Evolutionary conservation across 2,113 vertebrate genomes (phyloP), one percentile per base, ranked within the genome.

Genomic region (Scalopus aquaticus): DNA sequence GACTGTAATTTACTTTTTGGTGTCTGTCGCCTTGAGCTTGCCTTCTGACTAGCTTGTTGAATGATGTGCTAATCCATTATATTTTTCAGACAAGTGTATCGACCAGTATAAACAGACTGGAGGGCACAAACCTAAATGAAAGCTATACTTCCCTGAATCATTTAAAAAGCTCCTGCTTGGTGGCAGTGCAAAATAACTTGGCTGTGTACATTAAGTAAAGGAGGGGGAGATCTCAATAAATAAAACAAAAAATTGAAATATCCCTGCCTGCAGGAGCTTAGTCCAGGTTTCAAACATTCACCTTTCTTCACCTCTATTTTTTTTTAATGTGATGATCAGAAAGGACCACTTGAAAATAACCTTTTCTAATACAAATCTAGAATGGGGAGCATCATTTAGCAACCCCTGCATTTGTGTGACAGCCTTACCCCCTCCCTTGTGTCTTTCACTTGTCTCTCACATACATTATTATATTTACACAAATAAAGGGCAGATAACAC

Each of bases 31-130:
- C 99, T 98, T 98, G 98, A 99, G 99, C 98, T 98, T 99, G 98
- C 98, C 99, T 99, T 98, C 97, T 98, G 98, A 98, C 98, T 98
- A 98, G 98, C 98, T 98, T 98, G 98, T 98, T 99, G 99, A 99
- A 99, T 99, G 99, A 99, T 99, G 99, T 99, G 98, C 99, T 99
- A 99, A 99, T 99, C 99, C 99, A 99, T 99, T 99, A 99, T 99
- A 99, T 99, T 99, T 99, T 99, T 99, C 98, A 99, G 99, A 99
- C 99, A 99, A 99, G 98, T 99, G 98, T 99, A 99, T 99, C 99
- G 99, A 99, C 99, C 99, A 99, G 98, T 99, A 99, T 99, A 99
- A 99, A 99, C 99, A 99, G 99, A 99, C 99, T 99, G 98, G 98
- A 99, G 99, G 99, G 99, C 99, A 99, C 98, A 99, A 98, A 98